Evolutionary conservation across 53 echinoderm and acorn worm species (phyloP).

Genomic region (Paracentrotus lividus): DNA sequence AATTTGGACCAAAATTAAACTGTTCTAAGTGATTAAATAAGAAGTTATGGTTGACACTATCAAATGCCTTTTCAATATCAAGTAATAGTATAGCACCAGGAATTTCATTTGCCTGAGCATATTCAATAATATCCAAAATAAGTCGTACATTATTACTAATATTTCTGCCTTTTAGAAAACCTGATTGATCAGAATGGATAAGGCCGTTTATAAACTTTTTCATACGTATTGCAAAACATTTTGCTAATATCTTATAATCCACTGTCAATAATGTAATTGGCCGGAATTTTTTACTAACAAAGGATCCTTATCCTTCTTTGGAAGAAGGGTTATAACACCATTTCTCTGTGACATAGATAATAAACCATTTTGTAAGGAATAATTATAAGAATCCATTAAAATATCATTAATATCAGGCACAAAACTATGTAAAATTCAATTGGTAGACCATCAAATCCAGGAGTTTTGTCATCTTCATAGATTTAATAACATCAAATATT

Average conservation of each 20-base stretch:
- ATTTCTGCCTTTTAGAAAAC: neutral
- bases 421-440: neutral
- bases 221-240: too few species aligned
- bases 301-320: conserved; percentile 2
- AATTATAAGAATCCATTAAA: neutral
- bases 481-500: neutral
- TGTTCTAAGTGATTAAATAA: neutral
- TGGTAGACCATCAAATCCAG: neutral
- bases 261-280: too few species aligned
- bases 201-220: too few species aligned
- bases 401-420: neutral
- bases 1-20: neutral
- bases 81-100: neutral
- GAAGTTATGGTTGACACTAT: neutral
- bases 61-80: conserved; percentile 1
- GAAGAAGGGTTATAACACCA: neutral
- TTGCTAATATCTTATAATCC: too few species aligned
- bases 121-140: neutral
- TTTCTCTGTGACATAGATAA: neutral
- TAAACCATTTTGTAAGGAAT: neutral
- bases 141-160: neutral
- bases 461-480: neutral
- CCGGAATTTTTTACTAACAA: too few species aligned
- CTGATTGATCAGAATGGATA: neutral
- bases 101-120: neutral